A percentile compares a stretch with the other conserved stretches of the same genome.
Conservation (phyloP, 2,888 invertebrate species). For the Brachyptera risi region DNA sequence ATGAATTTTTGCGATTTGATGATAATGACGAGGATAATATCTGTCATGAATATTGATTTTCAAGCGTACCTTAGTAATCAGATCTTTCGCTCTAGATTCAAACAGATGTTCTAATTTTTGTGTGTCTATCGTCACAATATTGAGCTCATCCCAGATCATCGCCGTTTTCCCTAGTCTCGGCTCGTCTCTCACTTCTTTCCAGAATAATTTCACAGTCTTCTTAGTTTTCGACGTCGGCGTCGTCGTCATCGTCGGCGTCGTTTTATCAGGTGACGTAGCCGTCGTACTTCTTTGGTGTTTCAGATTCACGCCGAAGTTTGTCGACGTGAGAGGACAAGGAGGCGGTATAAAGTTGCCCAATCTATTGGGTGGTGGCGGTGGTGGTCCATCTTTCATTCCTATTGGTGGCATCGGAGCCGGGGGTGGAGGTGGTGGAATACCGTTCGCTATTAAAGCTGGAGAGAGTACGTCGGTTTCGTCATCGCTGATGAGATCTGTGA, state of each 20-base stretch:
- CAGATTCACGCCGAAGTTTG: slow-evolving; percentile 43
- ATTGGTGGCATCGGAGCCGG: slow-evolving; percentile 65
- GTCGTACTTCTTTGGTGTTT: slow-evolving; percentile 32
- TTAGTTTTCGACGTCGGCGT: slow-evolving; percentile 76
- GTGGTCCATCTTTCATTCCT: slow-evolving; percentile 45
- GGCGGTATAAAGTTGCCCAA: slow-evolving; percentile 38
- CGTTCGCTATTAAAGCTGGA: slow-evolving; percentile 60
- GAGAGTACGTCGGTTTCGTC: slow-evolving; percentile 80
- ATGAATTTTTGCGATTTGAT: too few species aligned
- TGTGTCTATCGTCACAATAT: slow-evolving; percentile 80
- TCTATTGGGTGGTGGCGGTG: slow-evolving; percentile 46
- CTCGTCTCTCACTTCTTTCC: slow-evolving; percentile 90
- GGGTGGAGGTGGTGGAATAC: slow-evolving; percentile 75
- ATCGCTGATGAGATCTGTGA: slow-evolving; percentile 84
- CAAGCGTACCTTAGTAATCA: slow-evolving; percentile 88
- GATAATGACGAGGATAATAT: too few species aligned
- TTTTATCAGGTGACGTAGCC: slow-evolving; percentile 36
- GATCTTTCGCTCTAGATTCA: slow-evolving; percentile 93
- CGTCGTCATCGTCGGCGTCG: slow-evolving; percentile 46
- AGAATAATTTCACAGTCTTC: slow-evolving; percentile 96
- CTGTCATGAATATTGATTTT: too few species aligned
- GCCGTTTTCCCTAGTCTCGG: slow-evolving; percentile 51
- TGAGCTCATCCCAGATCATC: slow-evolving; percentile 89
- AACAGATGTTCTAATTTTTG: slow-evolving; percentile 94
- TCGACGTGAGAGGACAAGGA: slow-evolving; percentile 41